phyloP scores from a whole-genome alignment of 2,888 invertebrate genomes.

The Melanostoma scalare region DNA sequence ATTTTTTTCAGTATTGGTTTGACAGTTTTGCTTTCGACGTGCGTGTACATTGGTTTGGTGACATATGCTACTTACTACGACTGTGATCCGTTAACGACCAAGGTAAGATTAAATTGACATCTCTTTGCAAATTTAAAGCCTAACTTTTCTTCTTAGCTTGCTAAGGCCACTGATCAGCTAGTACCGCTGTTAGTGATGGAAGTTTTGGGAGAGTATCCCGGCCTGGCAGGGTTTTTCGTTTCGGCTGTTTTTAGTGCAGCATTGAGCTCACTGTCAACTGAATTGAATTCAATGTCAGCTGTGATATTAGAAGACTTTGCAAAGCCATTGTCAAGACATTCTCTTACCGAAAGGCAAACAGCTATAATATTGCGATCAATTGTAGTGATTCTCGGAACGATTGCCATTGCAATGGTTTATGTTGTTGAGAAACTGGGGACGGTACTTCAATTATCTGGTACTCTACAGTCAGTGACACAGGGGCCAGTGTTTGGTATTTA shows the following conservation, averaged over 20 bases:
- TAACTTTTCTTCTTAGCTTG: constrained; percentile 83
- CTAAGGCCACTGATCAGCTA: constrained; percentile 90
- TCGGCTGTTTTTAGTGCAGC: constrained; percentile 96
- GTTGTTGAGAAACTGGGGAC: constrained; percentile 89
- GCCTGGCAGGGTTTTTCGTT: constrained; percentile 93
- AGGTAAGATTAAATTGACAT: constrained; percentile 82
- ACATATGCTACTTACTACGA: constrained; percentile 89
- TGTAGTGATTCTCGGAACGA: constrained; percentile 86
- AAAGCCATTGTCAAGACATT: constrained; percentile 85
- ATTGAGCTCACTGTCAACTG: constrained; percentile 90
- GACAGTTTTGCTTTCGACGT: constrained; percentile 84
- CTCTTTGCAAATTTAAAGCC: neutral
- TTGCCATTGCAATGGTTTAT: constrained; percentile 86
- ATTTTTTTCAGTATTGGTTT: constrained; percentile 86
- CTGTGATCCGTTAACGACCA: constrained; percentile 90
- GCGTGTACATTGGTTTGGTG: constrained; percentile 88
- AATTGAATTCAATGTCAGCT: constrained; percentile 90
- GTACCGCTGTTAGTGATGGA: constrained; percentile 93
- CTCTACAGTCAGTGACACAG: constrained; percentile 85
- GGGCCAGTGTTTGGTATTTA: constrained; percentile 89
- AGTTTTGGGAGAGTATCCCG: constrained; percentile 88
- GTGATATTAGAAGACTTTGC: constrained; percentile 91
- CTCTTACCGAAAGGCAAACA: constrained; percentile 83
- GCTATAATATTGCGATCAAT: constrained; percentile 86
- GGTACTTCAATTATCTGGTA: constrained; percentile 86